These are phyloP conservation scores for Dolichallabes microphthalmus DNA, from an alignment of 2,113 vertebrate species.

Conservation along the genomic window DNA sequence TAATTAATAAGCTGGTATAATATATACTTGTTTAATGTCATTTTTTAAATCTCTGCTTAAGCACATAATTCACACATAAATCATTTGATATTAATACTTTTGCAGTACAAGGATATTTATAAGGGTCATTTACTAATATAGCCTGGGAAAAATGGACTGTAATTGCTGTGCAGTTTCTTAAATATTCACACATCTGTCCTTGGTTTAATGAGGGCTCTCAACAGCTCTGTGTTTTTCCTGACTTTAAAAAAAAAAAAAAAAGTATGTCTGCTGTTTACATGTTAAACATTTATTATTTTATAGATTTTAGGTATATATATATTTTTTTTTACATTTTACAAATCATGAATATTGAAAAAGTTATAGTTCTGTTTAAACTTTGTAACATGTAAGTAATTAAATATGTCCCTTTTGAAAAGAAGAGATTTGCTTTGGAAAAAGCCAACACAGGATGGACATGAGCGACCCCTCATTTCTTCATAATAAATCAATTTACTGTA, in stretches of 20 bases:
- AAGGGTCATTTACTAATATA: not conserved
- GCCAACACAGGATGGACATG: not conserved
- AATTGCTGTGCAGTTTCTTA: not conserved
- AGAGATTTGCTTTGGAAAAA: not conserved
- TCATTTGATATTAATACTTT: not conserved
- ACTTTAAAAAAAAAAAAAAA: not conserved
- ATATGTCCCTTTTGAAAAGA: not conserved
- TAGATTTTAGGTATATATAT: not conserved
- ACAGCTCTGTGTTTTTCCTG: not conserved
- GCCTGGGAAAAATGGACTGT: not conserved
- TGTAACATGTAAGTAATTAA: not conserved
- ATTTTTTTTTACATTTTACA: not conserved
- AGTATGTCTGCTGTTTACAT: slow-evolving; percentile 14
- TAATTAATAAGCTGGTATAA: not conserved
- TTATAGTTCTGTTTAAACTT: slow-evolving; percentile 1
- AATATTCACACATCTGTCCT: not conserved
- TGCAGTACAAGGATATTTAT: not conserved
- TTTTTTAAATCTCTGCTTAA: not conserved
- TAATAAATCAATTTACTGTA: no score
- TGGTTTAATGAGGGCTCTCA: not conserved
- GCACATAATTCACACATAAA: not conserved
- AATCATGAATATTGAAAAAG: not conserved
- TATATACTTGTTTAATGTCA: not conserved
- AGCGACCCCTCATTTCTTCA: no score
- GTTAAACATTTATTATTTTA: slow-evolving; percentile 6